Base-by-base conservation (phyloP, 2,113 vertebrate species). In the Lynx canadensis region DNA sequence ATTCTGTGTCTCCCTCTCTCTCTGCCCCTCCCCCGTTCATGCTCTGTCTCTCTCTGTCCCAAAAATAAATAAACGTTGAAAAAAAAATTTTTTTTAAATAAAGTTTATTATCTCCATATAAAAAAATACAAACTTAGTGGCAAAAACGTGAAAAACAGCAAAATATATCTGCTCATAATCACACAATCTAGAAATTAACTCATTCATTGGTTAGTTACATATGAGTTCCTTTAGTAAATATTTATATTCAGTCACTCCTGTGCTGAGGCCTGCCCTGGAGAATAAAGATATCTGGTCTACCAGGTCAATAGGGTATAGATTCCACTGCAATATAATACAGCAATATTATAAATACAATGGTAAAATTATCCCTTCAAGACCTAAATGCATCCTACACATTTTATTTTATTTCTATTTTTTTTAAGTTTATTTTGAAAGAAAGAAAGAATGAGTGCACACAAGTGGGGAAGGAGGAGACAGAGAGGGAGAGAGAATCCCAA, bases 221-320 rank as follows among this genome's bases (percentile, higher is more conserved):
- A 38, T 19, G 38, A 11, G 57, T 66, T 91, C 6, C 18, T 78
- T 82, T 38, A 68, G 36, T 12, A 87, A 76, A 65, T 4, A 33
- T 3, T 4, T 13, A 69, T 4, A 14, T 45, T 45, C 33, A 41
- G 0, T 18, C 5, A 19, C 14, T 45, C 3, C 11, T 2, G 5
- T 38, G 5, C 16, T 8, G 52, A 71, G 3, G n/a, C 65, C 13
- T 14, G 1, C 76, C 1, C 1, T 41, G 29, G 5, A 27, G 29
- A 71, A 86, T 12, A 1, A 10, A 6, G 1, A 33, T 19, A 5
- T 4, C 1, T 10, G 4, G 9, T 84, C 6, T 33, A 4, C 33
- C 14, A 25, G 60, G 9, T 41, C 15, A 48, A 16, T 25, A 33
- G 18, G 4, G 10, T 25, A 9, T 23, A 33, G 11, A 50, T 3